Evolutionary conservation across 2,797 vertebrate species (phyloP), one percentile per base, ranked within the genome.

Genomic region (Sus cebifrons): DNA sequence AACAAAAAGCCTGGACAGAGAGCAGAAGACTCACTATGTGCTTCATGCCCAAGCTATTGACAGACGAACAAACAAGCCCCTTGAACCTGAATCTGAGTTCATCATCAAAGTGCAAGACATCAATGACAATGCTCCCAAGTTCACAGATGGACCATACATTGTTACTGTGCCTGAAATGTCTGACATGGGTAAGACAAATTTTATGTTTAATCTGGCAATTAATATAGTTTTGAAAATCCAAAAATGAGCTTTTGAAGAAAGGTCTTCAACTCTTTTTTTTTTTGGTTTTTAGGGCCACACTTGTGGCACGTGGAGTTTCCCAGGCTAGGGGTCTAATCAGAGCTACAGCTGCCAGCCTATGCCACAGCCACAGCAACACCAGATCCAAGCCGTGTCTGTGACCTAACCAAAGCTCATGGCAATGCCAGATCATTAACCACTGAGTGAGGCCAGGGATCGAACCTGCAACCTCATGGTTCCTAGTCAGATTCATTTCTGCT

Each of bases 71-170:
- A 99, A 99, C 98, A 99, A 99, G 95, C 99, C 99, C 17, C 99
- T 99, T 2, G 99, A 99, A 97, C 99, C 99, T 13, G 99, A 99
- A 98, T 99, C 99, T 0, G 99, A 99, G 97, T 99, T 99, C 97
- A 99, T 99, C 98, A 99, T 99, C 98, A 99, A 99, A 99, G 99
- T 99, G 3, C 99, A 99, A 97, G 99, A 99, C 97, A 99, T 99
- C 99, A 99, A 99, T 4, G 99, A 99, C 98, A 99, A 99, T 12
- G 99, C 99, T 5, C 99, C 99, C n/a, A 99, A 99, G 98, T 99
- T 99, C 98, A 99, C 99, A 52, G 99, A 99, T 44, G 99, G 99
- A 93, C 99, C 99, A 0, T 99, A 99, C 84, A 99, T 99, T 49
- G 99, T 99, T 25, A 98, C 98, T 71, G 99, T 99, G 97, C 99